phyloP scores from a whole-genome alignment of 2,113 vertebrate genomes.

The Seriola rivoliana region DNA sequence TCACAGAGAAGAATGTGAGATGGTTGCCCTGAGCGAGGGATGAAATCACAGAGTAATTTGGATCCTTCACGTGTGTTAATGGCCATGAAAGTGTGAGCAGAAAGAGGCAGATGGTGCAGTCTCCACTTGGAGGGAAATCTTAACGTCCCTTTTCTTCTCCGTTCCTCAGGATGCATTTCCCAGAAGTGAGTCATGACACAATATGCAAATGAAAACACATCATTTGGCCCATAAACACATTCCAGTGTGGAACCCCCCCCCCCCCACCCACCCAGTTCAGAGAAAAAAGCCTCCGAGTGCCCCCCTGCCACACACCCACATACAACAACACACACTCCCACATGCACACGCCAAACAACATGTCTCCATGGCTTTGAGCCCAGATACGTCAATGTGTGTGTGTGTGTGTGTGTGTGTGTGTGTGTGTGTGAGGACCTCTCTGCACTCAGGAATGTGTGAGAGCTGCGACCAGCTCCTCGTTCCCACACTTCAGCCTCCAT shows the following conservation, averaged over 20 bases:
- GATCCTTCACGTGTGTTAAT: too few species aligned
- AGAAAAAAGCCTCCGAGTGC: too few species aligned
- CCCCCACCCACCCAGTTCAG: too few species aligned
- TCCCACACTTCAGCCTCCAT: conserved; percentile 78
- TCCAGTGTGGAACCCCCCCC: too few species aligned
- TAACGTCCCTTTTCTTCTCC: not conserved
- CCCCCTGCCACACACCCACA: not conserved
- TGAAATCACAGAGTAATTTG: too few species aligned
- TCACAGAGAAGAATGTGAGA: too few species aligned
- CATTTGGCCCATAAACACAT: too few species aligned
- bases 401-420: conserved; percentile 37
- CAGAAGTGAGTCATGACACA: conserved; percentile 54
- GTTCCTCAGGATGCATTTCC: conserved; percentile 52
- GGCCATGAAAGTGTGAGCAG: not conserved
- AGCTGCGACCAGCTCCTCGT: conserved; percentile 69
- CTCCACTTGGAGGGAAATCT: conserved; percentile 18
- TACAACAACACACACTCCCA: not conserved
- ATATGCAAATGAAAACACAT: conserved; percentile 49
- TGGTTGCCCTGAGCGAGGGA: too few species aligned
- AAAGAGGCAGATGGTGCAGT: conserved; percentile 47
- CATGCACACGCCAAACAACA: conserved; percentile 45
- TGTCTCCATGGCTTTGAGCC: conserved; percentile 4
- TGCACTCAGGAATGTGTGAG: conserved; percentile 75
- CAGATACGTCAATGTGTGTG: conserved; percentile 60
- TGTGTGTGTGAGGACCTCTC: conserved; percentile 23